A percentile compares a stretch with the other conserved stretches of the same genome.
Conservation (phyloP, 2,888 invertebrate species). For the Morinoia aosen region DNA sequence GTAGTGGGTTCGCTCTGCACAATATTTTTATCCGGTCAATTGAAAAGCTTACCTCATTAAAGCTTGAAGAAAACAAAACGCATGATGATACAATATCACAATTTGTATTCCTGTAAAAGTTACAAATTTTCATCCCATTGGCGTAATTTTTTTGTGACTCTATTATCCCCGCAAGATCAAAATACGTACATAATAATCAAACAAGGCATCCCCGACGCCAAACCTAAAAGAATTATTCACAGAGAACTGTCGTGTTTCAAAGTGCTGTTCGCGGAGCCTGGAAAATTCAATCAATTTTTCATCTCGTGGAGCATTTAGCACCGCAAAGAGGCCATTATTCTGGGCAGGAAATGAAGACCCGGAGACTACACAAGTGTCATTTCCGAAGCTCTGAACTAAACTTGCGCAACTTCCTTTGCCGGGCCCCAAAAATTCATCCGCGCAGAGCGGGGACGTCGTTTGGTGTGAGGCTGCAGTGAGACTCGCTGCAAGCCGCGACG, state of each 20-base stretch:
- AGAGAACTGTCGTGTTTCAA: neutral
- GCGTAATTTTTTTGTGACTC: too few species aligned
- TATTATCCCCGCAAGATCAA: neutral
- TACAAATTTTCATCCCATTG: too few species aligned
- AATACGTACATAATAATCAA: neutral
- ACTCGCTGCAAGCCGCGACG: too few species aligned
- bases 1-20: neutral
- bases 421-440: neutral
- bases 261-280: neutral
- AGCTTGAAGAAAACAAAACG: too few species aligned
- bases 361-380: slow-evolving; percentile 1
- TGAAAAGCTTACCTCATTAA: neutral
- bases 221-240: neutral
- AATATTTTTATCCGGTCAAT: neutral
- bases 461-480: neutral
- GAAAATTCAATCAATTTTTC: slow-evolving; percentile 1
- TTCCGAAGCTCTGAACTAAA: slow-evolving; percentile 29
- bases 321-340: slow-evolving; percentile 34
- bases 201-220: neutral
- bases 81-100: too few species aligned
- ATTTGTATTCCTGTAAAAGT: too few species aligned
- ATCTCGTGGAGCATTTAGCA: slow-evolving; percentile 12
- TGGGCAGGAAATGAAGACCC: slow-evolving; percentile 5
- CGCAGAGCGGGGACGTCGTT: neutral
- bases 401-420: neutral